A percentile compares a stretch with the other conserved stretches of the same genome.
Conservation (phyloP, 2,113 vertebrate species). For the Mohoua ochrocephala region DNA sequence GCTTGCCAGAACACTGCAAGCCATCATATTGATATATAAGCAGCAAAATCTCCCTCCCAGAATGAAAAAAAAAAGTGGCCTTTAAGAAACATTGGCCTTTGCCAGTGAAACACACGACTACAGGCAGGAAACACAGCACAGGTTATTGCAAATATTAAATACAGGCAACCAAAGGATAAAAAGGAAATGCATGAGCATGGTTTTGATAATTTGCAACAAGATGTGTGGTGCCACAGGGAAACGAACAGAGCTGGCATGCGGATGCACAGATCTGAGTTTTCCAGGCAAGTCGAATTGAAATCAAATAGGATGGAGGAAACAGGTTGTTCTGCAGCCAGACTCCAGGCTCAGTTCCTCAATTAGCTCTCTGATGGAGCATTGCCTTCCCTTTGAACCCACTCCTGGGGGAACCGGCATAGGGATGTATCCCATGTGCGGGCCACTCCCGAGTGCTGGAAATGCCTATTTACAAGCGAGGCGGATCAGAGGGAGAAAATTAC, state of each 20-base stretch:
- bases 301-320: constrained; percentile 17
- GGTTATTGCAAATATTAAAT: constrained; percentile 43
- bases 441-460: background rate
- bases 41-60: constrained; percentile 22
- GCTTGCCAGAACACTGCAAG: constrained; percentile 49
- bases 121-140: background rate
- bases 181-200: background rate
- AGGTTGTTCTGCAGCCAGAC: background rate
- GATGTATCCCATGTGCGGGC: background rate
- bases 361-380: constrained; percentile 29
- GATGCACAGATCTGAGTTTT: background rate
- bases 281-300: background rate
- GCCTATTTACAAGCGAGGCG: background rate
- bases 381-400: constrained; percentile 32
- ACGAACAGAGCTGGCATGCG: background rate
- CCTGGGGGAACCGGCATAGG: background rate
- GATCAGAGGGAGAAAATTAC: background rate
- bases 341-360: constrained; percentile 33
- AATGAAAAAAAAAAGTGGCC: background rate
- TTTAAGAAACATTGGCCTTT: background rate
- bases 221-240: background rate
- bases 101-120: background rate
- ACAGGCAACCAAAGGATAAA: background rate
- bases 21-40: constrained; percentile 47
- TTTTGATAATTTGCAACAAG: background rate